Base-by-base conservation (phyloP, 2,888 invertebrate species). In the Callinectes sapidus region DNA sequence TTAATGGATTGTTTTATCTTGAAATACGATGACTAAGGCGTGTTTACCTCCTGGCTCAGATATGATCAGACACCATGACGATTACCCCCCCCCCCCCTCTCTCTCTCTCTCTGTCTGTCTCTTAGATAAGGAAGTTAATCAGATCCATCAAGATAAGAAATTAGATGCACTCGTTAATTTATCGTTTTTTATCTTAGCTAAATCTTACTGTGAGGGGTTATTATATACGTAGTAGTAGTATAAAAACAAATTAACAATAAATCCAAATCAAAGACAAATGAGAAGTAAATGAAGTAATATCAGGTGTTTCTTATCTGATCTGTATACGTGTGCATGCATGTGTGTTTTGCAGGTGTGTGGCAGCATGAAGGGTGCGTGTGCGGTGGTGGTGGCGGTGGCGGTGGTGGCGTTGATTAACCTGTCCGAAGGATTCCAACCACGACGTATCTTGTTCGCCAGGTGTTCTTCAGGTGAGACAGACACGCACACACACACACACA, bases 381-480 rank as follows among this genome's bases (percentile, higher is more conserved):
- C 42, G 90, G 28, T 87, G 71, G 86, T 48, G 48, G 28, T 86
- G 81, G 55, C 85, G 92, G 81, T 81, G 89, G 18, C n/a, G n/a
- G n/a, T 85, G 39, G 81, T 35, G 48, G 18, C 66, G 35, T 16
- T 71, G n/a, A 90, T 87, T 8, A 28, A 28, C 6, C 71, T 61
- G 35, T 42, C 92, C 0, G 28, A 35, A 3, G 86, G 90, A 8
- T 92, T 92, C 90, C 90, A 90, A 32, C 92, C 92, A 13, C 81
- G 92, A 1, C 32, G 92, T 2, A 92, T 92, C 14, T 1, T 90
- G 87, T 92, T 55, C n/a, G 90, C 86, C 18, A 85, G 92, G 10
- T 92, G 92, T 28, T 66, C 92, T 13, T 28, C 90, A 13, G 92
- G 92, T 92, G 66, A 32, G 77, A 32, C 13, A 1, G 2, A 81